phyloP scores from a whole-genome alignment of 2,797 vertebrate species.

The Pagetopsis macropterus region DNA sequence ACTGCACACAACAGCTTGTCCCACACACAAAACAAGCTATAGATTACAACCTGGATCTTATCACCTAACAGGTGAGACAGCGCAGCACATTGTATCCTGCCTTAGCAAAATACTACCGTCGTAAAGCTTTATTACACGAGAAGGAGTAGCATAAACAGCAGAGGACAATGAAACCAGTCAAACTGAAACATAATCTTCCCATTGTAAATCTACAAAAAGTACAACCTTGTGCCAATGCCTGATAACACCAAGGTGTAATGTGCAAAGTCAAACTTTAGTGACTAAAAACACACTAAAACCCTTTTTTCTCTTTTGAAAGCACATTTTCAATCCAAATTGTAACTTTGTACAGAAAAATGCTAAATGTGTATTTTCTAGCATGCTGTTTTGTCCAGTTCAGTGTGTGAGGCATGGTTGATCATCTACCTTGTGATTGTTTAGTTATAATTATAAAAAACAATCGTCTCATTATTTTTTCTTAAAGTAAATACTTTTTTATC shows the following conservation, averaged over 20 bases:
- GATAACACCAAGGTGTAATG: background rate
- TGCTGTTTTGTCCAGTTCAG: too few species aligned
- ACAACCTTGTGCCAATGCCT: background rate
- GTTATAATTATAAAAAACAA: too few species aligned
- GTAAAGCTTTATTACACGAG: background rate
- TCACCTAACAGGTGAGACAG: conserved; percentile 10
- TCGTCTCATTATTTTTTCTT: too few species aligned
- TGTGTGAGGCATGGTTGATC: too few species aligned
- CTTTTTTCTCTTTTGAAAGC: background rate
- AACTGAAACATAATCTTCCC: background rate
- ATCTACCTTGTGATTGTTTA: too few species aligned
- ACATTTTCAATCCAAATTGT: background rate
- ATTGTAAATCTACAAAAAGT: background rate
- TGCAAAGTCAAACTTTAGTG: background rate
- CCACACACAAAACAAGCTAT: conserved; percentile 33
- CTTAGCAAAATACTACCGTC: background rate
- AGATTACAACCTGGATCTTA: conserved; percentile 21
- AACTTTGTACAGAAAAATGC: background rate
- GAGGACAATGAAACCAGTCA: conserved; percentile 2
- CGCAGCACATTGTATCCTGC: background rate
- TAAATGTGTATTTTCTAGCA: background rate
- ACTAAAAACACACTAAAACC: background rate
- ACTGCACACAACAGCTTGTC: conserved; percentile 20
- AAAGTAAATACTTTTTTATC: too few species aligned
- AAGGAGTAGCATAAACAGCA: background rate